A percentile compares a stretch with the other conserved stretches of the same genome.
phyloP scores from a whole-genome alignment of 2,888 invertebrate species.

The Drosophila demipolita region DNA sequence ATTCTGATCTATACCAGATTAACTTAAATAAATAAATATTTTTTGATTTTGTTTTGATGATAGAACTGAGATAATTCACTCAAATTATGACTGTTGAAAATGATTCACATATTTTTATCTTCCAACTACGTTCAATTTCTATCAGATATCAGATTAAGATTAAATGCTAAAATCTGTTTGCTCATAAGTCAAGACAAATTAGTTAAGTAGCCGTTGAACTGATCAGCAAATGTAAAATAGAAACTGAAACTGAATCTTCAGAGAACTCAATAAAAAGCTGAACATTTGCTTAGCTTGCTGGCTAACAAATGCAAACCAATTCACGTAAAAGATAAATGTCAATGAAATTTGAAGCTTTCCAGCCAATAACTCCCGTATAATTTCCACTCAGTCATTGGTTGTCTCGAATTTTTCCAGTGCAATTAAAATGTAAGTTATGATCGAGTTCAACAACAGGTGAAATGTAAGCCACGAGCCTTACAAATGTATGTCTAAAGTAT shows the following conservation, averaged over 20 bases:
- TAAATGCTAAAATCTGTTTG: conserved; percentile 15
- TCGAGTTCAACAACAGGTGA: conserved; percentile 55
- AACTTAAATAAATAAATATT: neutral
- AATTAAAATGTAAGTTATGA: conserved; percentile 66
- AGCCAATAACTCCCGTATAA: conserved; percentile 57
- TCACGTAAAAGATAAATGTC: conserved; percentile 12
- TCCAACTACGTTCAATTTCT: neutral
- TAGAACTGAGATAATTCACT: neutral
- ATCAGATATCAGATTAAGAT: conserved; percentile 20
- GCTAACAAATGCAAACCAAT: conserved; percentile 12
- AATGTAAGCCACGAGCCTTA: conserved; percentile 56
- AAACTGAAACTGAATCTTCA: conserved; percentile 12
- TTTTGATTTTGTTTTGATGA: neutral
- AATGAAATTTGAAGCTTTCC: conserved; percentile 45
- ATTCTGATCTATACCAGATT: neutral
- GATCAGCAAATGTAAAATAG: conserved; percentile 11
- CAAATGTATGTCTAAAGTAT: conserved; percentile 9
- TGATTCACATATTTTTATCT: neutral
- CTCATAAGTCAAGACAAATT: conserved; percentile 22
- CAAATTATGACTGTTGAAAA: neutral
- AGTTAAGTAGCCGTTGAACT: conserved; percentile 25
- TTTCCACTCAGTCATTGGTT: conserved; percentile 35
- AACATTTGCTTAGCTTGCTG: conserved; percentile 9
- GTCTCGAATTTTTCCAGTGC: conserved; percentile 44
- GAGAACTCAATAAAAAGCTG: conserved; percentile 1